Evolutionary conservation across 2,888 invertebrate species (phyloP).

Genomic region (Altica lythri): DNA sequence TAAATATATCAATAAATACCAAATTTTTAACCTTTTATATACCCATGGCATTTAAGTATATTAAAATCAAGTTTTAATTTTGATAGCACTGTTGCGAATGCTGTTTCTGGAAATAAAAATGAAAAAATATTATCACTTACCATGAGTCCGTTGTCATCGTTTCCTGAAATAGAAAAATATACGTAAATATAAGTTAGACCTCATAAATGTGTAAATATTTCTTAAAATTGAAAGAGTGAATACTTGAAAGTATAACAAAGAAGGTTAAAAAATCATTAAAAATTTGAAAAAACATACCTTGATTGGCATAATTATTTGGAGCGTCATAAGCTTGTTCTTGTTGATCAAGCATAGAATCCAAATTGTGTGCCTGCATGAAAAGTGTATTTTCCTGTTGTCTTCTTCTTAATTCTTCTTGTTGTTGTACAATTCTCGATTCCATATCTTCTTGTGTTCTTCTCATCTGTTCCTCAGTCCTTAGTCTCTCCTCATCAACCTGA

Average conservation of each 20-base stretch:
- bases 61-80: no score
- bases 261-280: no score
- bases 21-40: no score
- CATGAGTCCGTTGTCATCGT: conserved; percentile 12
- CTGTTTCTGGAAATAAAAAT: background rate
- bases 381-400: conserved; percentile 86
- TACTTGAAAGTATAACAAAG: no score
- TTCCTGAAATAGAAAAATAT: no score
- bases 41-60: no score
- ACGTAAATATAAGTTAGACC: no score
- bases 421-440: conserved; percentile 74
- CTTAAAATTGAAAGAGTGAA: no score
- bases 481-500: conserved; percentile 78
- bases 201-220: no score
- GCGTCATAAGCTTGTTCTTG: conserved; percentile 64
- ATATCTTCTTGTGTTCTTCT: conserved; percentile 78
- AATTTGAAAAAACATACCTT: conserved; percentile 9
- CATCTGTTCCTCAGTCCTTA: conserved; percentile 63
- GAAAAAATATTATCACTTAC: conserved; percentile 6
- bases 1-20: no score
- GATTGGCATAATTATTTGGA: conserved; percentile 27
- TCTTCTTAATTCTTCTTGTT: conserved; percentile 84
- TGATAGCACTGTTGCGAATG: no score
- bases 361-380: conserved; percentile 75
- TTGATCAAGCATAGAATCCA: conserved; percentile 67